Base-by-base conservation (phyloP, 2,113 vertebrate species). In the Xiphorhynchus elegans region DNA sequence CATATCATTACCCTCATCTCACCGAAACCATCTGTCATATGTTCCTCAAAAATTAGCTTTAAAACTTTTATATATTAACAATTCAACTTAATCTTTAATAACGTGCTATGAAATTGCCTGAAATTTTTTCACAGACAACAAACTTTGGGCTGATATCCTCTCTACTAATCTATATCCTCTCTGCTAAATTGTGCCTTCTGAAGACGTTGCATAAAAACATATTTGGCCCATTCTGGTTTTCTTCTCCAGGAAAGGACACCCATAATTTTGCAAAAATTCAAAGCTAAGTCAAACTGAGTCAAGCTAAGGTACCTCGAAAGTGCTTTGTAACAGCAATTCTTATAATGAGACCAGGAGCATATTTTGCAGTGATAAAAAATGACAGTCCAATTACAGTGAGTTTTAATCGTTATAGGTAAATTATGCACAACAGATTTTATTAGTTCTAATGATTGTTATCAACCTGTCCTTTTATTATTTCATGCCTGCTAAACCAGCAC, bases 381-480 rank as follows among this genome's bases (percentile, higher is more conserved):
- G 90, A 89, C 44, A 96, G 31, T 73, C 39, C 58, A 95, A 46
- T 96, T 86, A 90, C 44, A 89, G 44, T 66, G n/a, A 87, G 28
- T 16, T 53, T 74, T 88, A 89, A 92, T 74, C 93, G 74, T 69
- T 96, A 78, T 77, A 94, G 75, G 78, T 79, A 96, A 90, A 93
- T 93, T 96, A 84, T 29, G 94, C 9, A 87, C 42, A 81, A 90
- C 28, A 75, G 56, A 73, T 93, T 96, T 91, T 92, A 91, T 93
- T 96, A 88, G n/a, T 95, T 96, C 91, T 95, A 74, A 95, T 73
- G 73, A 85, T 80, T 75, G n/a, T 78, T 92, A 58, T 87, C 86
- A 50, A 33, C 13, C 55, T 70, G 74, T 80, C 17, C 29, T 90
- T 96, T 96, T 91, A 83, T 83, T 87, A 64, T 89, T 75, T 93